These are phyloP conservation scores for Bombus soroeensis DNA, from an alignment of 1,140 invertebrate species.

Conservation along the genomic window DNA sequence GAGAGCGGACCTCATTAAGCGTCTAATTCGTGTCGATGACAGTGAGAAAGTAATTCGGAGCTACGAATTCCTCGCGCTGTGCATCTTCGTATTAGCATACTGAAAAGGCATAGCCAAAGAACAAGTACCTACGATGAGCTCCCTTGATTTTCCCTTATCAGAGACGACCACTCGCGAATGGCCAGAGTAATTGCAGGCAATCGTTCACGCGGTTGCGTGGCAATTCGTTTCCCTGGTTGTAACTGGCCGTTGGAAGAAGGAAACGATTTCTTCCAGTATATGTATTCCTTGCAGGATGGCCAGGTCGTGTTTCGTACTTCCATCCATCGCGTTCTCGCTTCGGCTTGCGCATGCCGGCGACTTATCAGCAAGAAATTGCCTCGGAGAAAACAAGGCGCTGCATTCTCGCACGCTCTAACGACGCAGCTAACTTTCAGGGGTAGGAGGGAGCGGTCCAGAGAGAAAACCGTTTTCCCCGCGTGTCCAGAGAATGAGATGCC, in stretches of 20 bases:
- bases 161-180: slow-evolving; percentile 4
- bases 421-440: slow-evolving; percentile 56
- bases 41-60: slow-evolving; percentile 31
- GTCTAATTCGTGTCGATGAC: not conserved
- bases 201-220: slow-evolving; percentile 32
- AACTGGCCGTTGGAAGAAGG: not conserved
- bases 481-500: slow-evolving; percentile 17
- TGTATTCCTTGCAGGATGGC: not conserved
- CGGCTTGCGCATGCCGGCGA: slow-evolving; percentile 40
- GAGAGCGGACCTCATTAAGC: not conserved
- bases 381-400: slow-evolving; percentile 62
- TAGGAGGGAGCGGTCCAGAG: not conserved
- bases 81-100: slow-evolving; percentile 18
- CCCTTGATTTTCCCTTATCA: slow-evolving; percentile 23
- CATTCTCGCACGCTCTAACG: slow-evolving; percentile 70
- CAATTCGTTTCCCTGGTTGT: slow-evolving; percentile 17
- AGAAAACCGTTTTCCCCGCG: slow-evolving; percentile 32
- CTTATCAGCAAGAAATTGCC: slow-evolving; percentile 67
- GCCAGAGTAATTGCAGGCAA: slow-evolving; percentile 40
- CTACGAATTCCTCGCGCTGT: slow-evolving; percentile 3
- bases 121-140: not conserved
- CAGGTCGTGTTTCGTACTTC: not conserved
- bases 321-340: slow-evolving; percentile 14
- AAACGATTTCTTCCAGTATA: slow-evolving; percentile 1
- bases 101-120: not conserved